These are phyloP conservation scores for Microcebus murinus DNA, from an alignment of 2,113 vertebrate genomes.

Conservation along the genomic window DNA sequence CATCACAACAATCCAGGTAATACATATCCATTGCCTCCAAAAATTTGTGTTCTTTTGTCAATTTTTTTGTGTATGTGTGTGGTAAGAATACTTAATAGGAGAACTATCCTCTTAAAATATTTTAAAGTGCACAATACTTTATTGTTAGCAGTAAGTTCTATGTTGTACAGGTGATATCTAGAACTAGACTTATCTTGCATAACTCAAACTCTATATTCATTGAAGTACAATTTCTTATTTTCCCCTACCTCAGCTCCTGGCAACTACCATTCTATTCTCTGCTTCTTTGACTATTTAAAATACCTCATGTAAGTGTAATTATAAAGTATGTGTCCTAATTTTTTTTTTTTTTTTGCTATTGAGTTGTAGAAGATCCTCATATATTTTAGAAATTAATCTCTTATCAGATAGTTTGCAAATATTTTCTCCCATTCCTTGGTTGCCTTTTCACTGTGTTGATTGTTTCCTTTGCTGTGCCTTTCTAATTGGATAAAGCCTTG, in stretches of 20 bases:
- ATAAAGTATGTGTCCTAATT: neutral
- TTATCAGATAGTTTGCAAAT: neutral
- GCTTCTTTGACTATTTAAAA: neutral
- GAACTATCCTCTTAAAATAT: neutral
- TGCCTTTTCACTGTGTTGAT: neutral
- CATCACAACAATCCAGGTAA: no score
- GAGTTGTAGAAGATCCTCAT: neutral
- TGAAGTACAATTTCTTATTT: neutral
- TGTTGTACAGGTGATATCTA: neutral
- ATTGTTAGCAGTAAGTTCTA: neutral
- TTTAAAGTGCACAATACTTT: neutral
- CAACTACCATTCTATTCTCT: neutral
- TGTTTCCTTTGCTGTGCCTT: neutral
- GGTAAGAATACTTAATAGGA: neutral
- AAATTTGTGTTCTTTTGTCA: neutral
- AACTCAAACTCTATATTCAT: neutral
- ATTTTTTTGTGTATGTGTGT: neutral
- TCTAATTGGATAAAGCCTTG: neutral
- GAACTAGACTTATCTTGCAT: neutral
- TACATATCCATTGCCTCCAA: neutral
- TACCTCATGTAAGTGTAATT: neutral
- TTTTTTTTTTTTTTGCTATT: neutral
- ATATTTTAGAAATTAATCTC: neutral
- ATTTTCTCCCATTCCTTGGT: neutral
- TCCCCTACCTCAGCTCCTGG: neutral